A percentile compares a stretch with the other conserved stretches of the same genome.
These are phyloP conservation scores for Drosophila navojoa DNA, from an alignment of 1,140 invertebrate genomes.

Conservation along the genomic window DNA sequence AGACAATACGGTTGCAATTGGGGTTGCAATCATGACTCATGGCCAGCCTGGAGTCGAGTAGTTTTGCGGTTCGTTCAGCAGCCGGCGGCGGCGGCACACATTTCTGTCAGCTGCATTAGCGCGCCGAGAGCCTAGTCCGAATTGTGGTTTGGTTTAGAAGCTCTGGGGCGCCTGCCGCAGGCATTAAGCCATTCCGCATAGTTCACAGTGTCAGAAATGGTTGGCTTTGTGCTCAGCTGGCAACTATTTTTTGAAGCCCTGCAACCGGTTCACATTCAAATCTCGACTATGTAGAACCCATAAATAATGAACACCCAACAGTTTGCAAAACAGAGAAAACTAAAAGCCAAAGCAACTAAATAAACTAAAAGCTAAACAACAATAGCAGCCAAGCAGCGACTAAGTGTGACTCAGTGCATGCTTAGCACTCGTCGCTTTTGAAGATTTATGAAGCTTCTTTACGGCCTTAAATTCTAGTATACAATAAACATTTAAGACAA, in stretches of 20 bases:
- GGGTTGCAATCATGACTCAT: constrained; percentile 50
- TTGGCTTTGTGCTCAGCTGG: constrained; percentile 27
- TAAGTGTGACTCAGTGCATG: neutral
- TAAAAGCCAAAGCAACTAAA: neutral
- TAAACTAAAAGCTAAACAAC: neutral
- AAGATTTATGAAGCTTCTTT: constrained; percentile 26
- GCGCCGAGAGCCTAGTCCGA: constrained; percentile 18
- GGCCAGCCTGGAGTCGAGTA: neutral
- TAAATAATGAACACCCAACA: constrained; percentile 28
- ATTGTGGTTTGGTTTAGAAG: constrained; percentile 20
- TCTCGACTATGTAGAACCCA: constrained; percentile 23
- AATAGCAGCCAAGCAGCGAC: constrained; percentile 10
- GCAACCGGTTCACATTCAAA: constrained; percentile 43
- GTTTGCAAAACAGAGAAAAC: neutral
- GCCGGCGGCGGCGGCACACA: neutral
- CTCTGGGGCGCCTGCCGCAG: constrained; percentile 13
- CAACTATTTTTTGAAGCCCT: constrained; percentile 1
- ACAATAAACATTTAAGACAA: constrained; percentile 8
- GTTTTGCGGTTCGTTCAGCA: constrained; percentile 33
- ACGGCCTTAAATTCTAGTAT: neutral
- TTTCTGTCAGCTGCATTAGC: constrained; percentile 26
- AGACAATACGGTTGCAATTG: constrained; percentile 30
- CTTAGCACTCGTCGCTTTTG: constrained; percentile 10
- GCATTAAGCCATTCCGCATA: constrained; percentile 41
- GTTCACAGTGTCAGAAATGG: constrained; percentile 31